Evolutionary conservation across 1,140 invertebrate species (phyloP), one percentile per base, ranked within the genome.

Genomic region (Drosophila bocqueti): DNA sequence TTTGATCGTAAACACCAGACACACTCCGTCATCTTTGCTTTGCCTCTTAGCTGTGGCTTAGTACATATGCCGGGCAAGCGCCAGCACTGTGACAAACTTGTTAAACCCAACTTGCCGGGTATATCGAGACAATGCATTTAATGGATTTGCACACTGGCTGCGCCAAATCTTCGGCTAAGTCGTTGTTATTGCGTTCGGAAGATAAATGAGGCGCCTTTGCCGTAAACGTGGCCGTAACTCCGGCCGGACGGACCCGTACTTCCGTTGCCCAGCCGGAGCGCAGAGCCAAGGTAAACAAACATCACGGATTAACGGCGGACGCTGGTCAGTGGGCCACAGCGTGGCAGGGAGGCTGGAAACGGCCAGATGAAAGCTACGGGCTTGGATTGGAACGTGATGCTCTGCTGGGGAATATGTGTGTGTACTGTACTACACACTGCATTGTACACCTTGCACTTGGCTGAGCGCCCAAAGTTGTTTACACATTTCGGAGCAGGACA

Each of bases 231-330:
- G 36, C 64, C 62, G 49, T 47, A 18, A 16, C 54, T 49, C 36
- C 16, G 26, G 31, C 46, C 26, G 60, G 13, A 34, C 31, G 42
- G 49, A 60, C 43, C 49, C 34, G 45, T 21, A 61, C 54, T 26
- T 40, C 54, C 54, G 43, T 46, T 40, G 10, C 66, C 81, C 64
- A 59, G 47, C 59, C 65, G 63, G 64, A 76, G 77, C 72, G 76
- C 69, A 76, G 77, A 68, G 76, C 69, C 75, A 87, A 87, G 83
- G 87, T 89, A 91, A 83, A 91, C 87, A 91, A 91, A 91, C 87
- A 91, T 91, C 87, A 87, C 87, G 87, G 87, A 91, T 91, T 91
- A 91, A 89, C 87, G 85, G 69, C 59, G 73, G 76, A 81, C 79
- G 76, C 59, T 89, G 84, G 84, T 78, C 84, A 87, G 81, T 81